Evolutionary conservation across 2,888 invertebrate genomes (phyloP), one percentile per base, ranked within the genome.

Genomic region (Chelonus formosanus): DNA sequence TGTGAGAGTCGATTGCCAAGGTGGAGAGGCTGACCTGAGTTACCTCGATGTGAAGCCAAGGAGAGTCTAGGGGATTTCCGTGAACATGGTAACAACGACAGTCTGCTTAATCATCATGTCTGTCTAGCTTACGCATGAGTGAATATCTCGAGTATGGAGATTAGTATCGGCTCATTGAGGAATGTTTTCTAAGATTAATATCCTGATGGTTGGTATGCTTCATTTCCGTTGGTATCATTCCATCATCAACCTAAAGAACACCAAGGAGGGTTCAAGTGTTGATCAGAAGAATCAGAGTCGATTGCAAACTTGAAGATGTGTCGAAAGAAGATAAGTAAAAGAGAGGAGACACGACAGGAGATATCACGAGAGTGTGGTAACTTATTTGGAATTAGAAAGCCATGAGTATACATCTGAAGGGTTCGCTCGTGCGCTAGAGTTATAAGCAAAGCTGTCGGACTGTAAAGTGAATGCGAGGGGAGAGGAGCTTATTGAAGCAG

Each of bases 331-430:
- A 36, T 34, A 20, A 45, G 35, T 32, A 20, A 5, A 34, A 63
- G n/a, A 43, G 8, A 57, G 35, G 47, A 56, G 66, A 63, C 65
- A 55, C 47, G 65, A 61, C 61, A 43, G 43, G 53, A 40, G 52
- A 63, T 63, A 67, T 67, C 52, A 50, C 36, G 56, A 59, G 56
- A 55, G 56, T 44, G 64, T 68, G 57, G 63, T 70, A 65, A 70
- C 69, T 69, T 69, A 70, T 70, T 70, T 69, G 70, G 65, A 70
- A 70, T 70, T 70, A 70, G 70, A 70, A 70, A 70, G 70, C 67
- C 67, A 60, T 56, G 52, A 32, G 34, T 32, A 52, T 31, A 20
- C n/a, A n/a, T n/a, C 10, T 31, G 10, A 48, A 63, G 57, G 63
- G 66, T 66, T 61, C 54, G 65, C 65, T 65, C 60, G 61, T 61